Conservation (phyloP, 2,888 invertebrate genomes). For the Leptinotarsa tumamoca region DNA sequence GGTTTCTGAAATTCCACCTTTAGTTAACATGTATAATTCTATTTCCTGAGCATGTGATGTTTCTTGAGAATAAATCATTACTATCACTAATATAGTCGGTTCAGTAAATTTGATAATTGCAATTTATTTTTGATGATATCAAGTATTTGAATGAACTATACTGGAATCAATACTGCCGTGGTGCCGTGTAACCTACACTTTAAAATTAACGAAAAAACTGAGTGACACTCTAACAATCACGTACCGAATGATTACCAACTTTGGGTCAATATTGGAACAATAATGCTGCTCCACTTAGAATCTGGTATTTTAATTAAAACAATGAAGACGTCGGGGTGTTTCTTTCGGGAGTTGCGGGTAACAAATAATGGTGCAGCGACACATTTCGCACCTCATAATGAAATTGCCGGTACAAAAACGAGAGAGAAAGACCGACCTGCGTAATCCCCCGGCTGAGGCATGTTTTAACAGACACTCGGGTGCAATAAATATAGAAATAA, state of each 20-base stretch:
- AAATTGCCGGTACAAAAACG: constrained; percentile 56
- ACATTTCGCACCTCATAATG: constrained; percentile 61
- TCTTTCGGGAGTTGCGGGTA: constrained; percentile 48
- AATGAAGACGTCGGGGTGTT: constrained; percentile 44
- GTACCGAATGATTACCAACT: neutral
- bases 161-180: too few species aligned
- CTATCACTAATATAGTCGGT: too few species aligned
- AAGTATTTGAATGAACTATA: too few species aligned
- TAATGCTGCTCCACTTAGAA: neutral
- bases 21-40: too few species aligned
- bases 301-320: constrained; percentile 45
- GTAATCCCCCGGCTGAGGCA: constrained; percentile 50
- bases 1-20: too few species aligned
- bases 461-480: constrained; percentile 59
- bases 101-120: too few species aligned
- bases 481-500: constrained; percentile 68
- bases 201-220: too few species aligned
- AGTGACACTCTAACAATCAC: too few species aligned
- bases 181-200: too few species aligned
- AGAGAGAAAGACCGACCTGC: constrained; percentile 43
- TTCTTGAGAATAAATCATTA: too few species aligned
- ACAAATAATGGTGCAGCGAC: constrained; percentile 58
- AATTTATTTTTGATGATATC: too few species aligned
- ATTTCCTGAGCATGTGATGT: too few species aligned
- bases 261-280: constrained; percentile 8